Conservation (phyloP, 2,797 vertebrate species). For the Mormyrus hasselquistii region DNA sequence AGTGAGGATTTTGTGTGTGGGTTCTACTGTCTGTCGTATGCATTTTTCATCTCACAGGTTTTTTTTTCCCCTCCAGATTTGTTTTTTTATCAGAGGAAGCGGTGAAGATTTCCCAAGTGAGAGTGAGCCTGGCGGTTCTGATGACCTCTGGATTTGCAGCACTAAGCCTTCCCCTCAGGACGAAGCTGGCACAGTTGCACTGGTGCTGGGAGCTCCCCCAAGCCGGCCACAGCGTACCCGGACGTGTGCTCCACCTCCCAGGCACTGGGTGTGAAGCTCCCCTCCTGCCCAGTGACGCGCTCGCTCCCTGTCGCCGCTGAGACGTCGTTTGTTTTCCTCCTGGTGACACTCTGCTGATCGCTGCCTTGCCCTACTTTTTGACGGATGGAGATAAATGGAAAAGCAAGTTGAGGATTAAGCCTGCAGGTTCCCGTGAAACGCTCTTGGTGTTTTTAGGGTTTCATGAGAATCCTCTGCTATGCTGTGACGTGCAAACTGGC, state of each 20-base stretch:
- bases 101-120: neutral
- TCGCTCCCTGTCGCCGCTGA: neutral
- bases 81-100: neutral
- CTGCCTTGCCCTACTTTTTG: neutral
- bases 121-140: neutral
- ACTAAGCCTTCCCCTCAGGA: neutral
- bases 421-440: neutral
- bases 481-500: neutral
- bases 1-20: neutral
- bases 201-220: neutral
- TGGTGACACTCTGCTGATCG: neutral
- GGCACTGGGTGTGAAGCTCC: neutral
- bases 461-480: neutral
- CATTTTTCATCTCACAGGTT: neutral
- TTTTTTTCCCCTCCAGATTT: neutral
- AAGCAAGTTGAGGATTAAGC: neutral
- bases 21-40: neutral
- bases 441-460: neutral
- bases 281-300: neutral
- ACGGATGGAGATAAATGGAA: neutral
- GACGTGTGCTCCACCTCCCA: neutral
- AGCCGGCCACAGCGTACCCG: neutral
- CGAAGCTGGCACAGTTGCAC: neutral
- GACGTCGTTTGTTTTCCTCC: neutral
- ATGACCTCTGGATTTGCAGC: neutral